Conservation (phyloP, 2,888 invertebrate species). For the Tetranychus truncatus region DNA sequence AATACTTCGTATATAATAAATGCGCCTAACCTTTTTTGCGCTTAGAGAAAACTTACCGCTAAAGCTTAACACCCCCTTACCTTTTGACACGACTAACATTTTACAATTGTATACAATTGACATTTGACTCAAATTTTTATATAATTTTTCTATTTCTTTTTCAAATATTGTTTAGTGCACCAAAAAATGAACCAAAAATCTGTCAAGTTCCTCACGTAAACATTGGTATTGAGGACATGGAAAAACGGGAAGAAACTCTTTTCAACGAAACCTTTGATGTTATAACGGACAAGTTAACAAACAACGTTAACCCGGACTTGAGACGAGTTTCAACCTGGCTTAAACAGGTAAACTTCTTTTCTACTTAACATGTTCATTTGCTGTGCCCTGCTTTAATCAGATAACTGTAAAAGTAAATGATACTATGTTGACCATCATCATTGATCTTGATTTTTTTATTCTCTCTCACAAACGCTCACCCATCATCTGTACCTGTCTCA, state of each 20-base stretch:
- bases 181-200: neutral
- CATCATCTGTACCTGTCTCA: neutral
- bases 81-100: neutral
- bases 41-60: too few species aligned
- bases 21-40: neutral
- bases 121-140: neutral
- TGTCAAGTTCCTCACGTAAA: neutral
- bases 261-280: slow-evolving; percentile 5
- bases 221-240: neutral
- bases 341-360: neutral
- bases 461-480: neutral
- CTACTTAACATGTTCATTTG: neutral
- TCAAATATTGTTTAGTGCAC: neutral
- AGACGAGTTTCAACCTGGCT: neutral
- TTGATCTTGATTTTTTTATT: neutral
- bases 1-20: neutral
- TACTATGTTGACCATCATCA: neutral
- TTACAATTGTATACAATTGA: neutral
- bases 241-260: neutral
- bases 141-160: neutral
- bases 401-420: too few species aligned
- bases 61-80: too few species aligned
- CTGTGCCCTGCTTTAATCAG: too few species aligned
- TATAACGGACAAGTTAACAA: neutral
- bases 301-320: neutral